phyloP scores from a whole-genome alignment of 2,113 vertebrate species.

The Cavia porcellus region DNA sequence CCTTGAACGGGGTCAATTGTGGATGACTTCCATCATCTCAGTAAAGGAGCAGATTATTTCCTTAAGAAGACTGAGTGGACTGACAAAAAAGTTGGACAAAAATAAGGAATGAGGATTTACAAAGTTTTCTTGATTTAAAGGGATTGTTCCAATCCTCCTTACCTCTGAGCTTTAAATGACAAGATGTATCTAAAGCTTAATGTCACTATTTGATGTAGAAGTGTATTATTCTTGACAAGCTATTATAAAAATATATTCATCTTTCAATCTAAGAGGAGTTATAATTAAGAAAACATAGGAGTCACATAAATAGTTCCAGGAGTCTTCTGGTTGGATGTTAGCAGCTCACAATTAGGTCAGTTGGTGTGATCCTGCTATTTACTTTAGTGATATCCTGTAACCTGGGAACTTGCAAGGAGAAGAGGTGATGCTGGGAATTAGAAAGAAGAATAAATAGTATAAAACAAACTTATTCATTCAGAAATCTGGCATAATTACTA shows the following conservation, averaged over 20 bases:
- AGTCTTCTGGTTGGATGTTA: not conserved
- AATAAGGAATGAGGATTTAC: not conserved
- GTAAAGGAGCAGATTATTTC: slow-evolving; percentile 18
- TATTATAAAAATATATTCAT: not conserved
- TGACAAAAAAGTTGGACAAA: not conserved
- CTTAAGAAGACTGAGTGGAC: slow-evolving; percentile 6
- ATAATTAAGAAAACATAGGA: not conserved
- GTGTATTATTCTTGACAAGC: not conserved
- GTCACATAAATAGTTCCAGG: not conserved
- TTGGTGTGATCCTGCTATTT: not conserved
- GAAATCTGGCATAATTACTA: not conserved
- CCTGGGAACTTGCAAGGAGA: not conserved
- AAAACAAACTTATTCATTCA: not conserved
- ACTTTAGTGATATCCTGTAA: not conserved
- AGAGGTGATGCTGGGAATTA: not conserved
- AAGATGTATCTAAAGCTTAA: not conserved
- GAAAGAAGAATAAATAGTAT: not conserved
- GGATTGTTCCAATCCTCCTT: not conserved
- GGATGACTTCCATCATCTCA: slow-evolving; percentile 24
- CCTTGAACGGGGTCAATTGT: not conserved
- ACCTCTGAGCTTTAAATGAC: not conserved
- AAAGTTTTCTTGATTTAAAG: slow-evolving; percentile 21
- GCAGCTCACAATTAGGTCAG: not conserved
- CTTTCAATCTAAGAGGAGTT: not conserved
- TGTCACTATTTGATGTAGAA: not conserved